Evolutionary conservation across 1,140 invertebrate species (phyloP).

Genomic region (Micrasema longulum): DNA sequence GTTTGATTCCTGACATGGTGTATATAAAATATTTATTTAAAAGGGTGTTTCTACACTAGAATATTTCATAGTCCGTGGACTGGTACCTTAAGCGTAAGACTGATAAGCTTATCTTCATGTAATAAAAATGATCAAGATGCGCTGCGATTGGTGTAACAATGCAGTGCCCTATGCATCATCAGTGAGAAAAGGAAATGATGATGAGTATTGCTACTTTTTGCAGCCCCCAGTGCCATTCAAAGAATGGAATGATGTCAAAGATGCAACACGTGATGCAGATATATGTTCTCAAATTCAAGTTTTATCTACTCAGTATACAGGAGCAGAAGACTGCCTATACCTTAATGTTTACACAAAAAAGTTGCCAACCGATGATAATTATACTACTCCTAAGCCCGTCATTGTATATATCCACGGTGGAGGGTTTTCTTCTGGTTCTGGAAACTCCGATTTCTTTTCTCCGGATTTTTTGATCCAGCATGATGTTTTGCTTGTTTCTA

Average conservation of each 20-base stretch:
- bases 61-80: too few relatives aligned
- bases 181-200: too few relatives aligned
- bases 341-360: background rate
- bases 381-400: background rate
- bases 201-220: too few relatives aligned
- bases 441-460: slow-evolving; percentile 36
- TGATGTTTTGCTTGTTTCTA: slow-evolving; percentile 65
- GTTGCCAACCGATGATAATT: background rate
- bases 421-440: background rate
- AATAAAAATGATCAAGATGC: too few relatives aligned
- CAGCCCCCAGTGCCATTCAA: slow-evolving; percentile 5
- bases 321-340: slow-evolving; percentile 4
- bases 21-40: too few relatives aligned
- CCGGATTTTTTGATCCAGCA: slow-evolving; percentile 63
- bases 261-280: background rate
- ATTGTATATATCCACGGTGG: slow-evolving; percentile 10
- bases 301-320: slow-evolving; percentile 40
- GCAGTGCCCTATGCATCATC: too few relatives aligned
- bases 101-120: too few relatives aligned
- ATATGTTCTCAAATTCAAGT: background rate
- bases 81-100: too few relatives aligned
- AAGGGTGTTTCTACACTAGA: too few relatives aligned
- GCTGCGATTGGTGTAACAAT: too few relatives aligned
- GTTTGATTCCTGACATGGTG: too few relatives aligned
- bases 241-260: background rate